Evolutionary conservation across 1,140 invertebrate species (phyloP), one percentile per base, ranked within the genome.

Genomic region (Cephus cinctus): DNA sequence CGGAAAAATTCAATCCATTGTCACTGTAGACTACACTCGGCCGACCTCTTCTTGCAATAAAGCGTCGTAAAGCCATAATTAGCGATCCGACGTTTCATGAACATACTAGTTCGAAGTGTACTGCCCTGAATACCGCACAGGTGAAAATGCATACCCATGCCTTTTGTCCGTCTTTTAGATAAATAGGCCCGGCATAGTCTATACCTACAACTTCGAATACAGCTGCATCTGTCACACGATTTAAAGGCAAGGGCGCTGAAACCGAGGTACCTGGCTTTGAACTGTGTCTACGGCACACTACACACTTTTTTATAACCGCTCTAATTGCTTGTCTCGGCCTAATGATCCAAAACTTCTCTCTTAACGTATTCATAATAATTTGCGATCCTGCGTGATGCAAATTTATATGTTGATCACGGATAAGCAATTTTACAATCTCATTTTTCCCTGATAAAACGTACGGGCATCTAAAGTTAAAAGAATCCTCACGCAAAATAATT

Each of bases 61-160:
- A 75, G 25, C 67, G 43, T 18, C 65, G 20, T 6, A 36, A 51
- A 2, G 50, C 59, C 34, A 56, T 43, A 2, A 70, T 22, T 53
- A 70, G 71, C 14, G 21, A 35, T 9, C 58, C 49, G 6, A 62
- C 63, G 1, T 57, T 57, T 11, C 71, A 38, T 1, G 63, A 59
- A 3, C 41, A 45, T 1, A 57, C 50, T 5, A 73, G 31, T 50
- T 76, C 73, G 2, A 75, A 43, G 57, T 76, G 67, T 5, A 75
- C 52, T 1, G 65, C 69, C 25, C 65, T 36, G 43, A 63, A 67
- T 11, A 64, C 50, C 0, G 62, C 59, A 48, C 69, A 73, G 5
- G 68, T 68, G 36, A 73, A 73, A 8, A 74, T 22, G 36, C 62
- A 60, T 23, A 72, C 46, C 66, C 66, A 71, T 1, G 47, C 52